A percentile compares a stretch with the other conserved stretches of the same genome.
These are phyloP conservation scores for Eupithecia exiguata DNA, from an alignment of 2,888 invertebrate species.

Conservation along the genomic window DNA sequence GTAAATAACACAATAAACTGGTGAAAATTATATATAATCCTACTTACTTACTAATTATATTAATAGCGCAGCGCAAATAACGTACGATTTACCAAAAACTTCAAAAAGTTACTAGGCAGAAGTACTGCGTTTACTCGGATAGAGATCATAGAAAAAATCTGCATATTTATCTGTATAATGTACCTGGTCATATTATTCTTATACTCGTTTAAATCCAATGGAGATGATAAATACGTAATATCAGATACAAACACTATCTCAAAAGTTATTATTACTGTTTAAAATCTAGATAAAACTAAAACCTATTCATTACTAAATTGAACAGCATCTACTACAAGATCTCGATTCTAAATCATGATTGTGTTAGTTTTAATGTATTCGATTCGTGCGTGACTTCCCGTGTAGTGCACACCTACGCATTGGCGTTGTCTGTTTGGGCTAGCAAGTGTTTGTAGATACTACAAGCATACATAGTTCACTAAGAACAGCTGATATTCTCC, in stretches of 20 bases:
- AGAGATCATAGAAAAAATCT: too few species aligned
- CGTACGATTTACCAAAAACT: too few species aligned
- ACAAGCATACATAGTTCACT: constrained; percentile 48
- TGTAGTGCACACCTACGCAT: constrained; percentile 42
- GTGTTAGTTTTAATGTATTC: constrained; percentile 55
- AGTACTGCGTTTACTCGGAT: too few species aligned
- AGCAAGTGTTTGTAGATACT: constrained; percentile 57
- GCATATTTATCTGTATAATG: too few species aligned
- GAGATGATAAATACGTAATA: too few species aligned
- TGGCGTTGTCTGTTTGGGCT: constrained; percentile 47
- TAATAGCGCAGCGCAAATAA: too few species aligned
- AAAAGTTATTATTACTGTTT: background rate
- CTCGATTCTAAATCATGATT: constrained; percentile 20
- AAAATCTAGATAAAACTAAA: constrained; percentile 11
- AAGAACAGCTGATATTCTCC: constrained; percentile 17
- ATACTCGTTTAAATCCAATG: too few species aligned
- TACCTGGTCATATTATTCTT: too few species aligned
- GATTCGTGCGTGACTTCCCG: constrained; percentile 54
- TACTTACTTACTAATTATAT: too few species aligned
- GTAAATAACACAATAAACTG: background rate
- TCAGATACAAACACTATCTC: background rate
- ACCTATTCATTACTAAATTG: background rate
- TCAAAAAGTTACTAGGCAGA: too few species aligned
- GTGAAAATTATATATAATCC: too few species aligned
- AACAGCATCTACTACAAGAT: constrained; percentile 1